Evolutionary conservation across 2,113 vertebrate species (phyloP).

Genomic region (Lates calcarifer): DNA sequence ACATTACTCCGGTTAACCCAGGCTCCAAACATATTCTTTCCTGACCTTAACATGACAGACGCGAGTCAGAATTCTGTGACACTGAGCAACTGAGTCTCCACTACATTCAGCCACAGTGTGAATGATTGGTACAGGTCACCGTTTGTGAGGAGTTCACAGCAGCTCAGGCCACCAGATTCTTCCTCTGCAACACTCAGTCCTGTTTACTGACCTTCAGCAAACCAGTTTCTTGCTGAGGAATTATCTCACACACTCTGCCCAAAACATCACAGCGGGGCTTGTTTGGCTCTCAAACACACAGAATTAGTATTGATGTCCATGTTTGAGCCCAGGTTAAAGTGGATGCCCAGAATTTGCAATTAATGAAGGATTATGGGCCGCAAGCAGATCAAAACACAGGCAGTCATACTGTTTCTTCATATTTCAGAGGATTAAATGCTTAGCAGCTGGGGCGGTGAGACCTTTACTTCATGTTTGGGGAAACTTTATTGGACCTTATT

Average conservation of each 20-base stretch:
- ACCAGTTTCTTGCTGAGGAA: conserved; percentile 7
- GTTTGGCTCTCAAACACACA: conserved; percentile 36
- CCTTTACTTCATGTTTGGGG: conserved; percentile 33
- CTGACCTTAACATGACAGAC: not conserved
- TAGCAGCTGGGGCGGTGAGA: conserved; percentile 33
- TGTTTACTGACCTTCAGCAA: conserved; percentile 27
- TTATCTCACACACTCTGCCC: conserved; percentile 20
- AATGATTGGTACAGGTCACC: not conserved
- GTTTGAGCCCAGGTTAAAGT: conserved; percentile 61
- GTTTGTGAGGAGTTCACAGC: conserved; percentile 13
- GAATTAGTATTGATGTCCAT: conserved; percentile 29
- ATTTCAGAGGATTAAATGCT: conserved; percentile 75
- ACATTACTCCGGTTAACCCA: not conserved
- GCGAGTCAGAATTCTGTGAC: not conserved
- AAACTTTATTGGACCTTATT: conserved; percentile 35
- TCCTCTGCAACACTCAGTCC: not conserved
- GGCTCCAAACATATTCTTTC: not conserved
- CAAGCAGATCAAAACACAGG: conserved; percentile 68
- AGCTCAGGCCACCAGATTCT: conserved; percentile 10
- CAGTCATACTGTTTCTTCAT: conserved; percentile 68
- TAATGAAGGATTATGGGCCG: conserved; percentile 75
- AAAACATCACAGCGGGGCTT: conserved; percentile 7
- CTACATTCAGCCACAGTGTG: not conserved
- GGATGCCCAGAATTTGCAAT: conserved; percentile 69
- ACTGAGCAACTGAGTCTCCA: not conserved